Evolutionary conservation across 1,140 invertebrate species (phyloP), one percentile per base, ranked within the genome.

Genomic region (Himalopsyche phryganea): DNA sequence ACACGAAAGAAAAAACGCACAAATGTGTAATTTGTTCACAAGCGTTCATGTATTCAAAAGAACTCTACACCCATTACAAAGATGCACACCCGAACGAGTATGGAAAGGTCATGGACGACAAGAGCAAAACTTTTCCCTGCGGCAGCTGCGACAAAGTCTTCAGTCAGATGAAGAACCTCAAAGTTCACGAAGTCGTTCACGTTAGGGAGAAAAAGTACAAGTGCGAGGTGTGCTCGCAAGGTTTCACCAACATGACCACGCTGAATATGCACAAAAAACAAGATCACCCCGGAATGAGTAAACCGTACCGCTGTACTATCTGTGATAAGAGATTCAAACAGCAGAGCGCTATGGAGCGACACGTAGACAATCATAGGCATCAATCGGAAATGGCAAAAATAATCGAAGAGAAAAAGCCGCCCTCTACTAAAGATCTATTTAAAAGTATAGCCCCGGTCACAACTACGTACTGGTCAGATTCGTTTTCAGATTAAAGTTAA

Each of bases 151-250:
- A 82, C 7, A 72, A 83, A 41, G 81, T 81, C 6, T 83, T 85
- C 66, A 82, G 80, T 33, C 79, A 79, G 6, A 79, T 67, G 18
- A 76, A 75, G 32, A 78, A 83, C 40, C 70, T 83, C 18, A 69
- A 71, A 15, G 66, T 74, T 42, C 81, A 82, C 58, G 76, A 75
- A 57, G 75, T 73, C 40, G 79, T 80, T 15, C 86, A 87, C 50
- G 83, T 85, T 13, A 83, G 83, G 11, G 83, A 88, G 15, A 83
- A 87, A 65, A 82, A 86, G 23, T 87, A 85, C 59, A 80, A 84
- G 58, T 88, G 86, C 65, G 81, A 84, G 63, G 83, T 81, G 44
- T 88, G 86, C 60, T 70, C 74, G 6, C 80, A 86, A 61, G 78
- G 76, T 42, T 82, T 81, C 56, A 81, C 76, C 0, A 77, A 79